phyloP scores from a whole-genome alignment of 2,888 invertebrate species.

The Synanthedon formicaeformis region DNA sequence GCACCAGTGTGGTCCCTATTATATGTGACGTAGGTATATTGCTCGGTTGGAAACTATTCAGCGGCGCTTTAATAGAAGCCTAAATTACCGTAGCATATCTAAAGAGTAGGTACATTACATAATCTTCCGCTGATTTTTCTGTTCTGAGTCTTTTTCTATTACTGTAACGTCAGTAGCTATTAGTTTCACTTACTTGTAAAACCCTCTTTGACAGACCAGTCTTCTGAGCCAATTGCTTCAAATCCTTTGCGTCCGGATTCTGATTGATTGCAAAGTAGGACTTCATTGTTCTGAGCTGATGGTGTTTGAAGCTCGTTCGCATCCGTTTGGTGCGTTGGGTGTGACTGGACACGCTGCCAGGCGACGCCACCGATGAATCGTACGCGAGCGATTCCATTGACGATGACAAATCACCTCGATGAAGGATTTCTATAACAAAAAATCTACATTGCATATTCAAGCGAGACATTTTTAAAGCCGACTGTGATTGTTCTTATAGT shows the following conservation, averaged over 20 bases:
- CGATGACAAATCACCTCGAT: slow-evolving; percentile 79
- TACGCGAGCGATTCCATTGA: slow-evolving; percentile 84
- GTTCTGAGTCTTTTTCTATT: too few species aligned
- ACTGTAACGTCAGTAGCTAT: too few species aligned
- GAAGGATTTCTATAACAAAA: slow-evolving; percentile 75
- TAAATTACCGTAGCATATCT: too few species aligned
- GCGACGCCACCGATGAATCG: slow-evolving; percentile 79
- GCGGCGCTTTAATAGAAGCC: too few species aligned
- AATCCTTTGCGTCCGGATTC: slow-evolving; percentile 99
- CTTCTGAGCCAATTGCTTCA: slow-evolving; percentile 98
- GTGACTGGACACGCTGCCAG: slow-evolving; percentile 73
- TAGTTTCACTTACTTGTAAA: slow-evolving; percentile 74
- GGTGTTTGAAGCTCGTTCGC: slow-evolving; percentile 99
- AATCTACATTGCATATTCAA: neutral
- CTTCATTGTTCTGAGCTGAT: slow-evolving; percentile 98
- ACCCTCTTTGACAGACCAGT: slow-evolving; percentile 98
- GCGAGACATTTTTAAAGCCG: too few species aligned
- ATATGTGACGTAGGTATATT: too few species aligned
- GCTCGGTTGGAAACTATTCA: too few species aligned
- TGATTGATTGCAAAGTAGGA: slow-evolving; percentile 99
- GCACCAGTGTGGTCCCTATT: too few species aligned
- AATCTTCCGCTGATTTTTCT: too few species aligned
- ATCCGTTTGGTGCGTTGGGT: slow-evolving; percentile 90
- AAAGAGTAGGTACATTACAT: too few species aligned
- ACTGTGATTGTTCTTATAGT: neutral